phyloP scores from a whole-genome alignment of 2,113 vertebrate genomes.

The Caloenas nicobarica region DNA sequence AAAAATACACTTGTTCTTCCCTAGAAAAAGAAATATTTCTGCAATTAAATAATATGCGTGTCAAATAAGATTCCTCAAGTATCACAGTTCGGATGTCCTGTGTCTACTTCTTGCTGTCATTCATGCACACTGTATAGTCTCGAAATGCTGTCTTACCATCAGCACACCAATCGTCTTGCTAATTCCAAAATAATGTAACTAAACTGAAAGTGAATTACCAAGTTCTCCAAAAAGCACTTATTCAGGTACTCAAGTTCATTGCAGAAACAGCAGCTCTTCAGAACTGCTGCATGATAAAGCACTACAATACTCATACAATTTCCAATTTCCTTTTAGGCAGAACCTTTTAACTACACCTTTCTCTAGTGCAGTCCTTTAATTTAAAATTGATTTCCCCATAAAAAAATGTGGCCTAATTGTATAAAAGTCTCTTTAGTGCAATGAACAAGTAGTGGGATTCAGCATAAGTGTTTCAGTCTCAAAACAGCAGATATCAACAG shows the following conservation, averaged over 20 bases:
- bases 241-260: not conserved
- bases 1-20: not conserved
- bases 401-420: slow-evolving; percentile 31
- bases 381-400: slow-evolving; percentile 57
- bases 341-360: not conserved
- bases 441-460: slow-evolving; percentile 20
- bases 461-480: not conserved
- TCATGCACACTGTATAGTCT: not conserved
- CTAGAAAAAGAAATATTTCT: not conserved
- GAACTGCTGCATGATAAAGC: not conserved
- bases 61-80: not conserved
- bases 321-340: not conserved
- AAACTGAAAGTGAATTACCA: not conserved
- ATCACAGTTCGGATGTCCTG: not conserved
- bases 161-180: not conserved
- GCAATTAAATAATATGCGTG: not conserved
- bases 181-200: not conserved
- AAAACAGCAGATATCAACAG: slow-evolving; percentile 28
- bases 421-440: slow-evolving; percentile 8
- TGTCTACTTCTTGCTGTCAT: not conserved
- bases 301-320: not conserved
- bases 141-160: not conserved
- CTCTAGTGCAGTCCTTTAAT: slow-evolving; percentile 40
- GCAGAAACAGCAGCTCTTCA: slow-evolving; percentile 9
- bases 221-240: not conserved